Percentiles rank a stretch among this genome's conserved stretches.
These are phyloP conservation scores for Trigoniulus corallinus DNA, from an alignment of 1,140 invertebrate genomes.

Conservation along the genomic window DNA sequence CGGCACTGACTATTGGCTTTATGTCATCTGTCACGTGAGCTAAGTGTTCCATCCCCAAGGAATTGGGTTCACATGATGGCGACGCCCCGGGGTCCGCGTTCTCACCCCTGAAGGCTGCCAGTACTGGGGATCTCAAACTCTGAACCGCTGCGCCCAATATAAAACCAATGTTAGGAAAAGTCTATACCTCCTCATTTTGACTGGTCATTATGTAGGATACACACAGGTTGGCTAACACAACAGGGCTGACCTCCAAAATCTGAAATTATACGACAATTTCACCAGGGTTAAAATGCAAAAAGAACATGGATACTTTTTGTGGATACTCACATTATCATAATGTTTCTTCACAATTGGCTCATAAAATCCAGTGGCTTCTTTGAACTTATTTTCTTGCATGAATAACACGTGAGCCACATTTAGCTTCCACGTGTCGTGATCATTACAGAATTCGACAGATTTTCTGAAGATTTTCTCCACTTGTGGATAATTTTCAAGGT, in stretches of 20 bases:
- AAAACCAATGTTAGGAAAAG: not conserved
- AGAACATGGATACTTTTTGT: not conserved
- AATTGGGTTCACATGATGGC: too few relatives aligned
- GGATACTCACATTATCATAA: slow-evolving; percentile 61
- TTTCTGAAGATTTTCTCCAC: slow-evolving; percentile 90
- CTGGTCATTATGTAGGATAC: slow-evolving; percentile 99
- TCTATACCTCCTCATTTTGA: slow-evolving; percentile 73
- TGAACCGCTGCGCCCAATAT: too few relatives aligned
- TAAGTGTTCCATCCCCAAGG: too few relatives aligned
- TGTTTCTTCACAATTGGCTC: slow-evolving; percentile 95
- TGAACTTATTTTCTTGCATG: slow-evolving; percentile 98
- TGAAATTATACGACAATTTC: slow-evolving; percentile 18
- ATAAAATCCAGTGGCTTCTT: slow-evolving; percentile 95
- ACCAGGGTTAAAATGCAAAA: not conserved
- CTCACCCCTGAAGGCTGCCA: too few relatives aligned
- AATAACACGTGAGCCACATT: slow-evolving; percentile 98
- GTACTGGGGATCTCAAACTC: too few relatives aligned
- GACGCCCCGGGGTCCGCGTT: too few relatives aligned
- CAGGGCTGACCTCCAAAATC: slow-evolving; percentile 87
- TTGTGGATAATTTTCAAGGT: slow-evolving; percentile 85
- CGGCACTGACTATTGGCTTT: too few relatives aligned
- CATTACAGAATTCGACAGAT: slow-evolving; percentile 94
- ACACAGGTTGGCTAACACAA: slow-evolving; percentile 94
- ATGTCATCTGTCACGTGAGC: too few relatives aligned
- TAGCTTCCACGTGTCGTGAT: slow-evolving; percentile 90